These are phyloP conservation scores for Trachelus stipa DNA, from an alignment of 2,888 invertebrate genomes.

Conservation along the genomic window DNA sequence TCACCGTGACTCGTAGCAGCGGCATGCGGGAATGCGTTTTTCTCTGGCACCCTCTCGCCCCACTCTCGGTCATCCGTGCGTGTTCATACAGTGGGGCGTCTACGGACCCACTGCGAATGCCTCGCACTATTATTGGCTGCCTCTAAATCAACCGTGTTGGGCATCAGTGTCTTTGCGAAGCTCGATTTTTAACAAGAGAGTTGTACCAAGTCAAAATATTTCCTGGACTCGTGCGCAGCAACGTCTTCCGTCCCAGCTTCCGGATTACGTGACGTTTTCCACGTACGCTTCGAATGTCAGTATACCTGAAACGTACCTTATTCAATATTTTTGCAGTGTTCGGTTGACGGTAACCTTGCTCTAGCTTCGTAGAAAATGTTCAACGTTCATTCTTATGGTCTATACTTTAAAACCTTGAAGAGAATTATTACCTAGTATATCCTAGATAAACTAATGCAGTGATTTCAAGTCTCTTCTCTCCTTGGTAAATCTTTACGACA, in stretches of 20 bases:
- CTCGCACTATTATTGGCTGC: constrained; percentile 31
- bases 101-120: constrained; percentile 20
- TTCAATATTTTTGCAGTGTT: not conserved
- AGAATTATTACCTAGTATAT: not conserved
- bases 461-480: not conserved
- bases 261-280: not conserved
- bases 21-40: constrained; percentile 25
- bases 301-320: not conserved
- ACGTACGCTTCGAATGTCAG: not conserved
- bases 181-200: not conserved
- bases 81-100: not conserved
- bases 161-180: constrained; percentile 11
- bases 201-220: not conserved
- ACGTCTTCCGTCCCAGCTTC: not conserved
- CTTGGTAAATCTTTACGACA: not conserved
- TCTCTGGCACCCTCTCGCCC: constrained; percentile 10
- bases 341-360: not conserved
- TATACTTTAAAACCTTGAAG: not conserved
- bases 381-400: not conserved
- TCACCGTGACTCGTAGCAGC: constrained; percentile 22
- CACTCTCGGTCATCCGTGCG: constrained; percentile 4
- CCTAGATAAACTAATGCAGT: not conserved
- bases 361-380: not conserved
- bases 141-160: constrained; percentile 10
- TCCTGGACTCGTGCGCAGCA: not conserved